Base-by-base conservation (phyloP, 2,113 vertebrate genomes). In the Trachemys scripta region DNA sequence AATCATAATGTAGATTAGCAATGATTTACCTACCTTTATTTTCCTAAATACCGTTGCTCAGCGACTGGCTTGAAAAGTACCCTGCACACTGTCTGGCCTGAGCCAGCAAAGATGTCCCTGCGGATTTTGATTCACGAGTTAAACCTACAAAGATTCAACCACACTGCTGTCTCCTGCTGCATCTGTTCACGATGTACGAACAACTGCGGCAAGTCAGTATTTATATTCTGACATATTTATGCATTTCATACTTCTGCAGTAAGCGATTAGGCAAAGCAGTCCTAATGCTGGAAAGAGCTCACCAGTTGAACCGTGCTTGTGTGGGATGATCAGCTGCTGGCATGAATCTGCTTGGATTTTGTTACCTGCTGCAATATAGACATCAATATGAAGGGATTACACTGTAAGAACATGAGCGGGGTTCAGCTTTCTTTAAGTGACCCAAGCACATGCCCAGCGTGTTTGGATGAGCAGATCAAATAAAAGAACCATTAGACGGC, bases 311-410 rank as follows among this genome's bases (percentile, higher is more conserved):
- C 47, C 0, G 10, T 85, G 87, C 12, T 17, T 93, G 93, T 94
- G 97, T 90, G 96, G 96, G 97, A 97, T 31, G 95, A 96, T 97
- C 95, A 97, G 97, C 96, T 97, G 97, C 94, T 96, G 69, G 94
- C 2, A 91, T 88, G 93, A 95, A 92, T n/a, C 94, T 89, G 0
- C 94, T 92, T 79, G 96, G 97, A 97, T 97, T 96, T 79, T 87
- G 98, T 98, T 98, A 97, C 96, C 97, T 97, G 97, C 85, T 98
- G 94, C 95, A 96, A 92, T 96, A 95, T 91, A 97, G 97, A 95
- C 95, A 98, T 97, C 97, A 98, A 96, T 97, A 98, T 97, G 95
- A 97, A 96, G 95, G 98, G 97, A 98, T 98, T 97, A 98, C 93
- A 85, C 89, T 95, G 90, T 94, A 95, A 97, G 97, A 96, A 91